These are phyloP conservation scores for Gorilla gorilla DNA, from an alignment of 2,113 vertebrate species.

Conservation along the genomic window DNA sequence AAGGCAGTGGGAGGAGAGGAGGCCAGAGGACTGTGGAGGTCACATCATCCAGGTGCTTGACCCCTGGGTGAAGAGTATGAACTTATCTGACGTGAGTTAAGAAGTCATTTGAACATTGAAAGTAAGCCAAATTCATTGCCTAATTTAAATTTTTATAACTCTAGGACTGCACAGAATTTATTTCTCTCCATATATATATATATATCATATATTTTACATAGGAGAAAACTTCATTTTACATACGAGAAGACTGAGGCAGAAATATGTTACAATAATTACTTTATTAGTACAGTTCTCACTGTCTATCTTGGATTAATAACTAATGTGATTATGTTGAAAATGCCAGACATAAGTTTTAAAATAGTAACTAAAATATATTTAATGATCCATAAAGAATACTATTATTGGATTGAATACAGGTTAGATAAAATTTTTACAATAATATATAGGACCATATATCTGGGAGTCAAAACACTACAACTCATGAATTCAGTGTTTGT, in stretches of 20 bases:
- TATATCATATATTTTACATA: neutral
- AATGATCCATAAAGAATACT: neutral
- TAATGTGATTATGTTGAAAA: neutral
- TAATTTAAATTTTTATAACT: neutral
- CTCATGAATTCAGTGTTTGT: neutral
- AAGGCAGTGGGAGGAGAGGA: fast-evolving
- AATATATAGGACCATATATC: neutral
- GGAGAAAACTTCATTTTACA: neutral
- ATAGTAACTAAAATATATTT: slow-evolving; percentile 50
- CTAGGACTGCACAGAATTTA: neutral
- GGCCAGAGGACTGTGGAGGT: neutral
- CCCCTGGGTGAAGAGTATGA: fast-evolving
- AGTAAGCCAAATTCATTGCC: neutral
- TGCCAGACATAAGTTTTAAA: neutral
- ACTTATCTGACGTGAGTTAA: neutral
- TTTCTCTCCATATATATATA: neutral
- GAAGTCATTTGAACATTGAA: neutral
- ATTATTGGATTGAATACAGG: neutral
- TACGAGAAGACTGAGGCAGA: neutral
- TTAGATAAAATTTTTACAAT: neutral
- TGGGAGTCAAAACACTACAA: slow-evolving; percentile 10
- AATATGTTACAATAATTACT: neutral
- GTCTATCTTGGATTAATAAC: neutral
- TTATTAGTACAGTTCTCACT: neutral
- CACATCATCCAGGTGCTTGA: neutral